Percentiles rank a stretch among this genome's conserved stretches.
Conservation (phyloP, 2,888 invertebrate genomes). For the Serripes groenlandicus region DNA sequence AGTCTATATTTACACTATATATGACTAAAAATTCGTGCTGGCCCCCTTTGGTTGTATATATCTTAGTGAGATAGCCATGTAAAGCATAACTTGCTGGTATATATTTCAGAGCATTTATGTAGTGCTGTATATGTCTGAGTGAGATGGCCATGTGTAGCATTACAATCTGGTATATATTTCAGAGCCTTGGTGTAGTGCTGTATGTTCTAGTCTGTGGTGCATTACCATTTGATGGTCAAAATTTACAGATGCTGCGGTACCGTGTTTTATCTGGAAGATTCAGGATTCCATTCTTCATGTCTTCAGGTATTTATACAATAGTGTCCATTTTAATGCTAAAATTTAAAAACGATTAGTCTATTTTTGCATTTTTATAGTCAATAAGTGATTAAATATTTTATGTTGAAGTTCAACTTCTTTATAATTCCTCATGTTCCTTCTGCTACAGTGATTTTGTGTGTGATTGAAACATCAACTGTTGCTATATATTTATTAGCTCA, state of each 20-base stretch:
- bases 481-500: too few species aligned
- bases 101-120: conserved; percentile 32
- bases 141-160: neutral
- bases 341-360: neutral
- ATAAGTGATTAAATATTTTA: neutral
- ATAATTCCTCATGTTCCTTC: too few species aligned
- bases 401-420: neutral
- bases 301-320: conserved; percentile 90
- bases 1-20: too few species aligned
- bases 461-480: too few species aligned
- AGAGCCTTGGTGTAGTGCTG: conserved; percentile 98
- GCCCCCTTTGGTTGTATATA: too few species aligned
- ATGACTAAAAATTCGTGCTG: too few species aligned
- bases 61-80: too few species aligned
- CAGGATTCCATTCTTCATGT: conserved; percentile 99
- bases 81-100: too few species aligned
- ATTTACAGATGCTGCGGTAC: conserved; percentile 94
- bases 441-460: too few species aligned
- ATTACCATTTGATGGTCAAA: conserved; percentile 97
- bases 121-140: neutral
- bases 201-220: conserved; percentile 98
- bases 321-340: neutral
- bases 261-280: conserved; percentile 97
- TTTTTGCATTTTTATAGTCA: neutral
- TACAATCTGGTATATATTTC: conserved; percentile 73